Evolutionary conservation across 2,888 invertebrate genomes (phyloP).

Genomic region (Parnassius apollo): DNA sequence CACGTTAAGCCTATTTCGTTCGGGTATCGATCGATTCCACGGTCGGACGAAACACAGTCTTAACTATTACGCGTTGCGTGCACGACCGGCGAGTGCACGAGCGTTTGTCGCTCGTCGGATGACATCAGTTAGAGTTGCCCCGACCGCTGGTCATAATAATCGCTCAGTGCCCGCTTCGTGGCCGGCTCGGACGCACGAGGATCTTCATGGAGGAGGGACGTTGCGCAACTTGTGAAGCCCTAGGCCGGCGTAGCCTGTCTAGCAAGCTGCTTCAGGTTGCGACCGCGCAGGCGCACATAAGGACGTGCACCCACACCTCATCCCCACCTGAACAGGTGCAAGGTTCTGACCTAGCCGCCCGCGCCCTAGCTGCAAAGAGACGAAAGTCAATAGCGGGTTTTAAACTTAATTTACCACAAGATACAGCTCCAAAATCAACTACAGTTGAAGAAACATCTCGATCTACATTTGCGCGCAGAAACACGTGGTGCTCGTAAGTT

Average conservation of each 20-base stretch:
- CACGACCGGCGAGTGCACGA: slow-evolving; percentile 65
- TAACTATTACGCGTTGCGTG: slow-evolving; percentile 64
- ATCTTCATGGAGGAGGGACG: slow-evolving; percentile 73
- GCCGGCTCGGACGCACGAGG: slow-evolving; percentile 74
- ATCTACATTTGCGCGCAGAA: slow-evolving; percentile 64
- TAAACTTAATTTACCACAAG: slow-evolving; percentile 63
- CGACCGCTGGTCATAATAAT: slow-evolving; percentile 74
- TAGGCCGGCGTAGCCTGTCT: slow-evolving; percentile 68
- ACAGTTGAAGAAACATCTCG: slow-evolving; percentile 56
- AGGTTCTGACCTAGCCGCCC: slow-evolving; percentile 63
- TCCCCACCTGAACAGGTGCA: slow-evolving; percentile 57
- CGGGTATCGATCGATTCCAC: slow-evolving; percentile 66
- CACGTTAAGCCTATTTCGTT: slow-evolving; percentile 76
- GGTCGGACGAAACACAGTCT: slow-evolving; percentile 56
- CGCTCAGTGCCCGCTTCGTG: slow-evolving; percentile 76
- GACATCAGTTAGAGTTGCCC: slow-evolving; percentile 78
- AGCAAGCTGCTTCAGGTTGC: slow-evolving; percentile 75
- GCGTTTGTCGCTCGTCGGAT: slow-evolving; percentile 71
- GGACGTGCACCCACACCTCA: slow-evolving; percentile 61
- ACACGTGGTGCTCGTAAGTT: slow-evolving; percentile 81
- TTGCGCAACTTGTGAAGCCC: slow-evolving; percentile 74
- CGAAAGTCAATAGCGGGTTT: slow-evolving; percentile 72
- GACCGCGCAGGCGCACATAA: slow-evolving; percentile 75
- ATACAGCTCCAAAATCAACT: slow-evolving; percentile 52
- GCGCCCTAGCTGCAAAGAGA: slow-evolving; percentile 73